A percentile compares a stretch with the other conserved stretches of the same genome.
Evolutionary conservation across 2,113 vertebrate species (phyloP).

Genomic region (Oophaga pumilio): DNA sequence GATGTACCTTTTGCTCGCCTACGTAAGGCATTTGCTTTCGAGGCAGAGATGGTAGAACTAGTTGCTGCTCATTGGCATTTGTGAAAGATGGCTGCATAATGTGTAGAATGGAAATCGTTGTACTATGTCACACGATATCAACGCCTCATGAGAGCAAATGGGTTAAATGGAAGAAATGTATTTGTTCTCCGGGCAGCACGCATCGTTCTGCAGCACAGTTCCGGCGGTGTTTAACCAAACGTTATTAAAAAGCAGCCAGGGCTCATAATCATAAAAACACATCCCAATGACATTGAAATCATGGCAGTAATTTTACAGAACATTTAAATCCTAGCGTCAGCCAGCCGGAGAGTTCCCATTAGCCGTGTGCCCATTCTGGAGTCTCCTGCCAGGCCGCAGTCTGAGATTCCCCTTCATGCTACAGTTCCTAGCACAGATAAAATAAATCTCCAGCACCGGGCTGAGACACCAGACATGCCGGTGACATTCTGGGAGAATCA

Average conservation of each 20-base stretch:
- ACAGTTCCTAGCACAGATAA: conserved; percentile 53
- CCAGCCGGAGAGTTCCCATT: conserved; percentile 73
- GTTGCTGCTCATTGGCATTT: not conserved
- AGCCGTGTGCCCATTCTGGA: conserved; percentile 61
- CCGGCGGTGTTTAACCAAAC: conserved; percentile 66
- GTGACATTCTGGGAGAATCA: conserved; percentile 18
- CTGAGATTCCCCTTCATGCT: conserved; percentile 78
- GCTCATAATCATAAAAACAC: conserved; percentile 66
- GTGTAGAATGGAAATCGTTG: not conserved
- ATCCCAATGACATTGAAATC: conserved; percentile 72
- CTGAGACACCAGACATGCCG: conserved; percentile 70
- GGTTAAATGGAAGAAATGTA: conserved; percentile 5
- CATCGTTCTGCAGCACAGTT: conserved; percentile 43
- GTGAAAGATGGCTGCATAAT: not conserved
- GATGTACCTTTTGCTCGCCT: not conserved
- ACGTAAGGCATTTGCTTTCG: not conserved
- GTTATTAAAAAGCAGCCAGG: conserved; percentile 67
- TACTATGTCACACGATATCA: conserved; percentile 4
- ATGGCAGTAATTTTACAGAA: conserved; percentile 75
- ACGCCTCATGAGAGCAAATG: not conserved
- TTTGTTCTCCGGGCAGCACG: conserved; percentile 8
- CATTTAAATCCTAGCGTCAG: conserved; percentile 67
- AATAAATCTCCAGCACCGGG: conserved; percentile 61
- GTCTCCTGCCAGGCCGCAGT: conserved; percentile 54
- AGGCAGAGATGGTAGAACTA: not conserved